Conservation (phyloP, 2,797 vertebrate species). For the Podarcis siculus region DNA sequence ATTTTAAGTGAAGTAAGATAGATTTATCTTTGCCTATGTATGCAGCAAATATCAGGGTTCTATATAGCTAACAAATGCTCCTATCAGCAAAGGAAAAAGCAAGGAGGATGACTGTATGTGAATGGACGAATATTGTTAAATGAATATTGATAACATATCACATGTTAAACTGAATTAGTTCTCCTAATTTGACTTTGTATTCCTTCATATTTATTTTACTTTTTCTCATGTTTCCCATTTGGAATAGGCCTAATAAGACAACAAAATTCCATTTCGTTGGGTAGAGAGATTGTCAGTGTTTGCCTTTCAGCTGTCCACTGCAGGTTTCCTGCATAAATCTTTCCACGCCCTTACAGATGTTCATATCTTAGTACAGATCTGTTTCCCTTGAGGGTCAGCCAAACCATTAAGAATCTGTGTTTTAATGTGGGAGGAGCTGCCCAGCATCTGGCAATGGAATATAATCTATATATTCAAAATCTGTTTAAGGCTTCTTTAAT, state of each 20-base stretch:
- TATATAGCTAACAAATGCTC: neutral
- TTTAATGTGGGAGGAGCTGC: conserved; percentile 27
- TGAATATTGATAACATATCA: neutral
- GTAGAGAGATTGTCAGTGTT: neutral
- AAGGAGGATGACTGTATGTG: neutral
- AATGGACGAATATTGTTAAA: neutral
- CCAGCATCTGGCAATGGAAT: conserved; percentile 21
- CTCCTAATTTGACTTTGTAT: conserved; percentile 1
- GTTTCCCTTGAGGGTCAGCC: conserved; percentile 24
- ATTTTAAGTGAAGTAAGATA: neutral
- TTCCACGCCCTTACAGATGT: conserved; percentile 11
- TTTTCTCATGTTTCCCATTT: conserved; percentile 19
- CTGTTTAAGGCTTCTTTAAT: conserved; percentile 13
- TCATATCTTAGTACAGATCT: neutral
- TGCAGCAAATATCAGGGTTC: neutral
- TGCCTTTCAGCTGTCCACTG: conserved; percentile 15
- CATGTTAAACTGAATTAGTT: neutral
- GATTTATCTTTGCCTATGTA: neutral
- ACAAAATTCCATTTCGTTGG: conserved; percentile 22
- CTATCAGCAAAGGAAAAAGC: neutral
- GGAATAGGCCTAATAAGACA: conserved; percentile 31
- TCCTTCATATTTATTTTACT: conserved; percentile 5
- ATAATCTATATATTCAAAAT: conserved; percentile 9
- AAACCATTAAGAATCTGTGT: conserved; percentile 1
- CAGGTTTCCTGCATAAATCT: conserved; percentile 43